Base-by-base conservation (phyloP, 2,888 invertebrate genomes). In the Papilio elwesi region DNA sequence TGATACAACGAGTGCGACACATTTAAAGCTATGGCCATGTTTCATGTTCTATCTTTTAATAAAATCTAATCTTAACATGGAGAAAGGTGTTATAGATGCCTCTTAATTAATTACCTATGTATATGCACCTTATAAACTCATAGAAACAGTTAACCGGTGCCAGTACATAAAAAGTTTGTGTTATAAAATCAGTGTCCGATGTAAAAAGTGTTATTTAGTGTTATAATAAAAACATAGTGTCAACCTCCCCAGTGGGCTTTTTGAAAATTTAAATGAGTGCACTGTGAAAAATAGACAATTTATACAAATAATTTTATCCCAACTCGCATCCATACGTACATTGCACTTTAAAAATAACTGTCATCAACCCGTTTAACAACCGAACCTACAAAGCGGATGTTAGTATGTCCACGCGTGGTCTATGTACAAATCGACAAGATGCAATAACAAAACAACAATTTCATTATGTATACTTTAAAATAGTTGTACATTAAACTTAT, bases 11-110 rank as follows among this genome's bases (percentile, higher is more conserved):
- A 91, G 85, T 82, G 88, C 87, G 91, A 90, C 89, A 91, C 90
- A 87, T 88, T 92, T 93, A 93, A 93, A 93, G 93, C 93, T 93
- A 93, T 93, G 92, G 93, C 93, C 93, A 92, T 91, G 89, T 91
- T 90, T 91, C 90, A 91, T 90, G 81, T 89, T 89, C 90, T 90
- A 92, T 88, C 84, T 81, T 83, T 87, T 88, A 87, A 82, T 87
- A 86, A 84, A 85, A 81, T 84, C 89, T 92, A 92, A 85, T 90
- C 91, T 92, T 92, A 62, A 91, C 90, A 90, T 86, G 90, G 90
- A 92, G 88, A 91, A 90, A 86, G 89, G 89, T 90, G 88, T 87
- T 90, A 83, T 91, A 90, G 82, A 91, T 85, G 87, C 91, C 26
- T 87, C 88, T 87, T 91, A 90, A 82, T 85, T 75, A 78, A 77